A percentile compares a stretch with the other conserved stretches of the same genome.
Conservation (phyloP, 2,888 invertebrate genomes). For the Scaptomyza flava region DNA sequence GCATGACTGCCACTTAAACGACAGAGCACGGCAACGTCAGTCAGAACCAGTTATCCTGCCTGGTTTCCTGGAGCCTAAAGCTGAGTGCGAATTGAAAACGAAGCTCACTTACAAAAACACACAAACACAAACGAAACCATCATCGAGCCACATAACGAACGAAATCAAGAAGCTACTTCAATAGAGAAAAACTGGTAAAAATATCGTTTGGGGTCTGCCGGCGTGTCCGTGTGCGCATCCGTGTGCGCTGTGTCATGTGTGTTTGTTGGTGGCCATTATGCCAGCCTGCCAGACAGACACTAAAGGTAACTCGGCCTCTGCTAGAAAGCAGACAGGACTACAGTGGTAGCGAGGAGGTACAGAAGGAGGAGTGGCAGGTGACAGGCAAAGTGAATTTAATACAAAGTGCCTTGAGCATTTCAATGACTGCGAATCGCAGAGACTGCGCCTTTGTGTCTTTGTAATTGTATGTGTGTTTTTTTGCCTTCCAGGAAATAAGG, state of each 20-base stretch:
- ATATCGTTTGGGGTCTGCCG: slow-evolving; percentile 8
- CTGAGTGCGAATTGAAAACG: slow-evolving; percentile 24
- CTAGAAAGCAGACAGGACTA: slow-evolving; percentile 9
- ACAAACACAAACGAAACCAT: slow-evolving; percentile 24
- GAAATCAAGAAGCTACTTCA: slow-evolving; percentile 68
- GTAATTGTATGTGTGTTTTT: slow-evolving; percentile 7
- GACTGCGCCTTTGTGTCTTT: slow-evolving; percentile 10
- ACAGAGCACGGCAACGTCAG: slow-evolving; percentile 5
- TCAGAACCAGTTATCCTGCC: slow-evolving; percentile 24
- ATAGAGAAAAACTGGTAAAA: slow-evolving; percentile 11
- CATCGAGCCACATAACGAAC: slow-evolving; percentile 64
- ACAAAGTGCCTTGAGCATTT: slow-evolving; percentile 66
- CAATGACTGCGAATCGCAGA: slow-evolving; percentile 44
- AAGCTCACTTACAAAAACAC: slow-evolving; percentile 1
- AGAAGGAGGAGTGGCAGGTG: slow-evolving; percentile 45
- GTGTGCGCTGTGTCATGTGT: slow-evolving; percentile 7
- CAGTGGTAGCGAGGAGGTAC: not conserved
- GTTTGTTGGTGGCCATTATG: slow-evolving; percentile 5
- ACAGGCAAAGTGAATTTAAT: slow-evolving; percentile 71
- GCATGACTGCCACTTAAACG: slow-evolving; percentile 47
- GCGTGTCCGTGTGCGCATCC: slow-evolving; percentile 4
- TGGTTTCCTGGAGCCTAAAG: slow-evolving; percentile 13
- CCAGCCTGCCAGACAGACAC: slow-evolving; percentile 29
- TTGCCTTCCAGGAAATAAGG: slow-evolving; percentile 25
- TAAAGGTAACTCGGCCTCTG: slow-evolving; percentile 38